These are phyloP conservation scores for Odobenus rosmarus DNA, from an alignment of 2,113 vertebrate species.

Conservation along the genomic window DNA sequence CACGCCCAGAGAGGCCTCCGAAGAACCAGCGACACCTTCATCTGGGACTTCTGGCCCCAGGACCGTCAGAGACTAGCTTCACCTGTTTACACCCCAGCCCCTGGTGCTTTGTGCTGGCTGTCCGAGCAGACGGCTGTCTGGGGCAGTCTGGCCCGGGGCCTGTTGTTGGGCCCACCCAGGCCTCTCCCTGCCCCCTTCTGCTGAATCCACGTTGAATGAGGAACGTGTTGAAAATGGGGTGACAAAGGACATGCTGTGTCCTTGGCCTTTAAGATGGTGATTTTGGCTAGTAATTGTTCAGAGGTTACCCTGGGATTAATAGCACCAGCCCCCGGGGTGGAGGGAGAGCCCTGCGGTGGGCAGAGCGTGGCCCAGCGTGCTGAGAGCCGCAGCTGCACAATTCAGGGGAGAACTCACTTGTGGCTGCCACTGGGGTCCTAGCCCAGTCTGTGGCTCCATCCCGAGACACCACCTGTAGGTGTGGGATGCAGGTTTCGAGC, in stretches of 20 bases:
- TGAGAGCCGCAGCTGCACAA: neutral
- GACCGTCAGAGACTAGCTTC: accelerated
- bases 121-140: accelerated
- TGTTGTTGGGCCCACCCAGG: neutral
- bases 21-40: accelerated
- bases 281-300: neutral
- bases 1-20: accelerated
- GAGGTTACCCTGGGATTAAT: neutral
- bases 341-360: neutral
- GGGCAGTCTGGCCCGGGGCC: neutral
- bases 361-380: neutral
- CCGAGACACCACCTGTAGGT: neutral
- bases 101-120: accelerated
- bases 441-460: accelerated
- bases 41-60: accelerated
- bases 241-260: accelerated
- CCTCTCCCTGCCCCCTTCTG: accelerated
- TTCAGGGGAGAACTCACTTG: neutral
- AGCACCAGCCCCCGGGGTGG: neutral
- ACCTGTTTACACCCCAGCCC: accelerated
- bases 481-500: neutral
- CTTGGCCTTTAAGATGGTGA: neutral
- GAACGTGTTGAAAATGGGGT: neutral
- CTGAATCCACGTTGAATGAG: accelerated
- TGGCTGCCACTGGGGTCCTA: accelerated